These are phyloP conservation scores for Capitella teleta DNA, from an alignment of 1,140 invertebrate species.

Conservation along the genomic window DNA sequence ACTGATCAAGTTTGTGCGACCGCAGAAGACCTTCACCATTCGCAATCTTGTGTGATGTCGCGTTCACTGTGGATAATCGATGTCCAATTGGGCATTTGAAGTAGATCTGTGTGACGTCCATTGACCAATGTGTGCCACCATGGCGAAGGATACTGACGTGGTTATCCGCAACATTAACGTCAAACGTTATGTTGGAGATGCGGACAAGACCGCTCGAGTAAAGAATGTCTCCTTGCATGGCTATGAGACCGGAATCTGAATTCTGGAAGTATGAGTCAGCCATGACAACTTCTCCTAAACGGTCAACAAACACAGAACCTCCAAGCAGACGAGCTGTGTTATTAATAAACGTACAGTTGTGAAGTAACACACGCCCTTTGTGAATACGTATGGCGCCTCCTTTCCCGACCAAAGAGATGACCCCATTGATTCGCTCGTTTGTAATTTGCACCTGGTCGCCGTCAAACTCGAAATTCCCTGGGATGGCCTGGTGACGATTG, in stretches of 20 bases:
- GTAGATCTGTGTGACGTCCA: conserved; percentile 1
- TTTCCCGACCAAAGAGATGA: conserved; percentile 6
- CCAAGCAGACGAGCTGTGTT: conserved; percentile 4
- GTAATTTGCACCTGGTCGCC: background rate
- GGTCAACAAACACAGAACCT: conserved; percentile 2
- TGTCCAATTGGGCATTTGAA: conserved; percentile 6
- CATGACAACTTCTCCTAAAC: background rate
- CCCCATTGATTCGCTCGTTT: background rate
- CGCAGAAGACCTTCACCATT: background rate
- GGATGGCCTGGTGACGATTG: background rate
- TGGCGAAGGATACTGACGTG: conserved; percentile 5
- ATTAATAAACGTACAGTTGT: background rate
- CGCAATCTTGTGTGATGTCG: background rate
- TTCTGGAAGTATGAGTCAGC: background rate
- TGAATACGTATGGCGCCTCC: conserved; percentile 5
- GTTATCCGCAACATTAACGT: background rate
- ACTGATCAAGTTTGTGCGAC: conserved; percentile 5
- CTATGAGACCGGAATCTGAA: background rate
- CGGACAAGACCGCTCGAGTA: background rate
- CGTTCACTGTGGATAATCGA: background rate
- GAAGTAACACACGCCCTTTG: background rate
- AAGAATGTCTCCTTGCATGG: conserved; percentile 1
- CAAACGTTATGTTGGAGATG: background rate
- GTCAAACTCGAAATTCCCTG: background rate
- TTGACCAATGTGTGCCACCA: conserved; percentile 5